phyloP scores from a whole-genome alignment of 1,140 invertebrate genomes.

The Polypedilum pembai region DNA sequence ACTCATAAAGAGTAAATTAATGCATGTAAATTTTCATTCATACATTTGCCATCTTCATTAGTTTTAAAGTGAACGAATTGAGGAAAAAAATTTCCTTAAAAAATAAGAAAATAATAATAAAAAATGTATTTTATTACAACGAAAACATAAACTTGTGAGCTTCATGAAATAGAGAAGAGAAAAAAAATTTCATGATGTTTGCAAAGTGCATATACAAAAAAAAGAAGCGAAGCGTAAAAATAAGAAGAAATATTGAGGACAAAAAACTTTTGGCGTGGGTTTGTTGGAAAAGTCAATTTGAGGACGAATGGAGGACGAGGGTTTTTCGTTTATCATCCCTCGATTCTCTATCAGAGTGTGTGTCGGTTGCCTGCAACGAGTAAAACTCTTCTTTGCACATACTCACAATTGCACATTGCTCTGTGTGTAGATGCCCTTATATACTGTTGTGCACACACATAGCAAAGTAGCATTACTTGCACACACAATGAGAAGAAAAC shows the following conservation, averaged over 20 bases:
- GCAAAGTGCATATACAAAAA: not conserved
- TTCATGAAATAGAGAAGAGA: not conserved
- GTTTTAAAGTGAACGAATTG: not conserved
- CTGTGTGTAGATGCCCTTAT: not conserved
- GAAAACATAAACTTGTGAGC: not conserved
- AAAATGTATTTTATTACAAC: not conserved
- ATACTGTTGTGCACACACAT: not conserved
- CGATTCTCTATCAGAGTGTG: not conserved
- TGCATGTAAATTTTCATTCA: too few species aligned
- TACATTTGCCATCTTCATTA: not conserved
- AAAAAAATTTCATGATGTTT: not conserved
- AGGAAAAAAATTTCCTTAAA: not conserved
- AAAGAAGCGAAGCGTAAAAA: not conserved
- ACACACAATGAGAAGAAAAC: not conserved
- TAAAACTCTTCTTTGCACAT: not conserved
- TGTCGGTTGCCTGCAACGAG: not conserved
- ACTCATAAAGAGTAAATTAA: too few species aligned
- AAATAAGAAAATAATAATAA: not conserved
- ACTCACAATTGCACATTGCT: not conserved
- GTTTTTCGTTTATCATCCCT: not conserved
- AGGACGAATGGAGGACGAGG: not conserved
- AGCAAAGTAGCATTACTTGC: not conserved
- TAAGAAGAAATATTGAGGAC: constrained; percentile 5
- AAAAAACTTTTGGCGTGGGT: constrained; percentile 8
- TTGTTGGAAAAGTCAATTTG: not conserved